Base-by-base conservation (phyloP, 2,888 invertebrate species). In the Aromia moschata region DNA sequence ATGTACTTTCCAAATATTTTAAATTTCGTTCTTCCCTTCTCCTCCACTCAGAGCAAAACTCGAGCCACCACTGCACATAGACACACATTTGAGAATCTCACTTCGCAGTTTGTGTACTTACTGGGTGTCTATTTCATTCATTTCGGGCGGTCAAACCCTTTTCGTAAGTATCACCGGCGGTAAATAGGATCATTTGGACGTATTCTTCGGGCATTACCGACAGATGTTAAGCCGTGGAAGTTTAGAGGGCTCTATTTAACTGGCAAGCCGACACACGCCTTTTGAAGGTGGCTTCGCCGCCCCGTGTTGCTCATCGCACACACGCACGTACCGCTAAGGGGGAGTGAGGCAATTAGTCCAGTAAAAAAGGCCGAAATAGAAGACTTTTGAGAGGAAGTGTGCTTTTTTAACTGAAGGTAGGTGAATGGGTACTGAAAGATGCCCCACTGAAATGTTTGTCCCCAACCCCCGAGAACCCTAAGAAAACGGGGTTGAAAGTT, bases 261-360 rank as follows among this genome's bases (percentile, higher is more conserved):
- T n/a, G 51, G 61, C 51, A 54, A 60, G 61, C 54, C 62, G 63
- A 63, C 65, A 59, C 63, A 64, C 58, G 62, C 65, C n/a, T 66
- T 67, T 64, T 61, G 56, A 11, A 54, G 40, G 45, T 55, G 33
- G 33, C 55, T 58, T 45, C 52, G 65, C 69, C 67, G 69, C 69
- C 64, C 60, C 66, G 62, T 66, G 57, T n/a, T n/a, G n/a, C n/a
- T n/a, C n/a, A n/a, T n/a, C n/a, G n/a, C n/a, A n/a, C n/a, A n/a
- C n/a, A n/a, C n/a, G n/a, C n/a, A n/a, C n/a, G n/a, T n/a, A n/a
- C n/a, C n/a, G n/a, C n/a, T n/a, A n/a, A n/a, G n/a, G n/a, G n/a
- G n/a, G n/a, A n/a, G n/a, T n/a, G n/a, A n/a, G n/a, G n/a, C n/a
- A n/a, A n/a, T n/a, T n/a, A n/a, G n/a, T n/a, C n/a, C n/a, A n/a